Conservation (phyloP, 2,113 vertebrate species). For the Dinomys branickii region DNA sequence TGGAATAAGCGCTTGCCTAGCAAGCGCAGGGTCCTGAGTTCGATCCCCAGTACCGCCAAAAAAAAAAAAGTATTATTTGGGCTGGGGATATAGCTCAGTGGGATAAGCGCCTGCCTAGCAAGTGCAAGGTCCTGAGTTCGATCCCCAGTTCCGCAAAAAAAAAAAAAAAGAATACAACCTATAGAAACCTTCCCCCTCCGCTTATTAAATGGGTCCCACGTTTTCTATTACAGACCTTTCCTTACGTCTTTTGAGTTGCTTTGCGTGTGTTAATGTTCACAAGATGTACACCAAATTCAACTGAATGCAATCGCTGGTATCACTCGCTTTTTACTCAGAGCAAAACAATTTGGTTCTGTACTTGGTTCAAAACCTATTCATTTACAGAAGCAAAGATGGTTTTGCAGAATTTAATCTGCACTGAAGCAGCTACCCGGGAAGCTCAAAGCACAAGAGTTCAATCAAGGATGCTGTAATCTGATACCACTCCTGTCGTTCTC, state of each 20-base stretch:
- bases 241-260: background rate
- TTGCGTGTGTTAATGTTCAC: background rate
- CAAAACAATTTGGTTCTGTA: slow-evolving; percentile 20
- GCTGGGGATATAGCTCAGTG: too few relatives aligned
- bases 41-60: too few relatives aligned
- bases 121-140: too few relatives aligned
- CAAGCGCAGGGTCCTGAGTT: too few relatives aligned
- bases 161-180: slow-evolving; percentile 30
- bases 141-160: too few relatives aligned
- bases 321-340: slow-evolving; percentile 10
- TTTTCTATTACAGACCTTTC: background rate
- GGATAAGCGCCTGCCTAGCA: too few relatives aligned
- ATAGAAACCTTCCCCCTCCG: background rate
- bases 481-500: background rate
- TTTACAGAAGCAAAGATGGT: background rate
- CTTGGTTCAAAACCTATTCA: slow-evolving; percentile 30
- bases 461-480: background rate
- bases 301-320: background rate
- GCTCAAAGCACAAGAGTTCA: slow-evolving; percentile 7
- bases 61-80: too few relatives aligned
- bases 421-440: slow-evolving; percentile 9
- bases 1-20: too few relatives aligned
- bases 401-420: background rate
- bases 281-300: background rate
- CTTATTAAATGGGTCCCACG: slow-evolving; percentile 1